Evolutionary conservation across 2,888 invertebrate species (phyloP), one percentile per base, ranked within the genome.

Genomic region (Pseudanteris insignis): DNA sequence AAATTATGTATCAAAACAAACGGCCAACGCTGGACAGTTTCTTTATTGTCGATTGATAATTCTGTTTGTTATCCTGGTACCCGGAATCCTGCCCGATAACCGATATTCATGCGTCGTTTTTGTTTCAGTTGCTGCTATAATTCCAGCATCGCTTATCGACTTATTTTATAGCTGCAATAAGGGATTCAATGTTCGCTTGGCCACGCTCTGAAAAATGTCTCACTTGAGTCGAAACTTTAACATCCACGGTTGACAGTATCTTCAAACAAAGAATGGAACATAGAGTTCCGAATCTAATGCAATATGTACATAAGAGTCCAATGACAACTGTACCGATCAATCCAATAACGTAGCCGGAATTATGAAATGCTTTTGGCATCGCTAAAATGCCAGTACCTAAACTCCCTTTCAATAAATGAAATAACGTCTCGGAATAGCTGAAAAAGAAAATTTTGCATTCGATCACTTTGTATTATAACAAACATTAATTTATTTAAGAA

Each of bases 211-310:
- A 26, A n/a, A 26, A 26, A n/a, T 26, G 6, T 18, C 18, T 26
- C 9, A 26, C 26, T 26, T n/a, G 26, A n/a, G 4, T 6, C 6
- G 18, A 3, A 18, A 18, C 18, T 18, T 4, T 18, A 18, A 18
- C 6, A 18, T 6, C 18, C 6, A 4, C 3, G 3, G 18, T 18
- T 18, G 18, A 18, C 6, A 4, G 18, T 18, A 18, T 18, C 18
- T 18, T 18, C 6, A 18, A 18, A n/a, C n/a, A n/a, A n/a, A n/a
- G n/a, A n/a, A n/a, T n/a, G n/a, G n/a, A n/a, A n/a, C n/a, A n/a
- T n/a, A n/a, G n/a, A n/a, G n/a, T n/a, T n/a, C n/a, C n/a, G n/a
- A 95, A 84, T 76, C 96, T 93, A 81, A 97, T 95, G 76, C 96
- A 96, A 81, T 96, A 96, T 2, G 94, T 91, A 81, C 95, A 95